These are phyloP conservation scores for Syngnathus floridae DNA, from an alignment of 2,113 vertebrate genomes.

Conservation along the genomic window DNA sequence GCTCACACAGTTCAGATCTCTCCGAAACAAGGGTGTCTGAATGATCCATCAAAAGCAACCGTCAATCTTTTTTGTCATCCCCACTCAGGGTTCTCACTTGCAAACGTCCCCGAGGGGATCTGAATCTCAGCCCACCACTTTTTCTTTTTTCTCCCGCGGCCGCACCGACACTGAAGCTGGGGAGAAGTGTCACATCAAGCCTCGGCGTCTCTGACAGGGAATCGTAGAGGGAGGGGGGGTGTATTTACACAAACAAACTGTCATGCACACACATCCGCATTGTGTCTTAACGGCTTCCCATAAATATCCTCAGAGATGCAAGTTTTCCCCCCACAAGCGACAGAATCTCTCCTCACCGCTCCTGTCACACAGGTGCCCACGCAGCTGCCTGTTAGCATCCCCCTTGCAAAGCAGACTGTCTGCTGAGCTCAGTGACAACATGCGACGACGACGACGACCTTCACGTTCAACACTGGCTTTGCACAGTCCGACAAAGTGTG, in stretches of 20 bases:
- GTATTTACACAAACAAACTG: slow-evolving; percentile 61
- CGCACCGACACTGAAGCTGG: slow-evolving; percentile 42
- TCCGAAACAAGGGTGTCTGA: slow-evolving; percentile 55
- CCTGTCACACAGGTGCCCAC: slow-evolving; percentile 69
- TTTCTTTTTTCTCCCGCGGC: slow-evolving; percentile 50
- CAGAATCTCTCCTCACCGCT: slow-evolving; percentile 29
- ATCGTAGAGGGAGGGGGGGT: slow-evolving; percentile 19
- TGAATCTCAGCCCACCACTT: slow-evolving; percentile 43
- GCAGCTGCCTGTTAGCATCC: slow-evolving; percentile 66
- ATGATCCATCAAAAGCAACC: slow-evolving; percentile 67
- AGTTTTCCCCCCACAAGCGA: slow-evolving; percentile 55
- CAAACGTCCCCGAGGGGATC: slow-evolving; percentile 48
- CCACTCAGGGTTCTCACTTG: slow-evolving; percentile 47
- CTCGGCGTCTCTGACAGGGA: slow-evolving; percentile 47
- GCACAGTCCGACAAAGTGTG: slow-evolving; percentile 27
- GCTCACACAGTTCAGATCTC: slow-evolving; percentile 48
- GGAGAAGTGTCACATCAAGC: slow-evolving; percentile 57
- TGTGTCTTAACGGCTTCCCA: slow-evolving; percentile 58
- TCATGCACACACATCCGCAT: slow-evolving; percentile 41
- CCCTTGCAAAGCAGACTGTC: slow-evolving; percentile 40
- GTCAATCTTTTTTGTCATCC: slow-evolving; percentile 67
- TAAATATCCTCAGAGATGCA: slow-evolving; percentile 61
- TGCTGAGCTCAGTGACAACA: slow-evolving; percentile 40
- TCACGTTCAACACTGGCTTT: slow-evolving; percentile 23
- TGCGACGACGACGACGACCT: slow-evolving; percentile 42